These are phyloP conservation scores for Amazona finschi DNA, from an alignment of 2,797 vertebrate species.

Conservation along the genomic window DNA sequence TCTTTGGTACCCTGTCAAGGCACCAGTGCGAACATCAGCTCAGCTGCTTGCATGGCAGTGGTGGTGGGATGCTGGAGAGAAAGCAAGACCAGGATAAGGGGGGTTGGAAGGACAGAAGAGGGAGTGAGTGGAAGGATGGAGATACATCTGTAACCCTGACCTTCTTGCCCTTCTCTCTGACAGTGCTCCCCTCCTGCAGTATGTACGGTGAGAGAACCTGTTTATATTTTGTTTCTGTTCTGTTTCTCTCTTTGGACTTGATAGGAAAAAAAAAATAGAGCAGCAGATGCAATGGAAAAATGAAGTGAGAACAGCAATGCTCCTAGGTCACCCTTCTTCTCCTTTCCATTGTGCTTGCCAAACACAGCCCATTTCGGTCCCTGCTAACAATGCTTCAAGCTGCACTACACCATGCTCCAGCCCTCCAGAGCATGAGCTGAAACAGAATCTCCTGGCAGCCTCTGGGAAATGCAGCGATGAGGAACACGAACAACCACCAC, in stretches of 20 bases:
- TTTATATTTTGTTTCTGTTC: constrained; percentile 11
- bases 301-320: constrained; percentile 53
- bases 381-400: background rate
- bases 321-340: constrained; percentile 57
- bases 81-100: rapidly evolving
- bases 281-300: constrained; percentile 62
- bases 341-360: constrained; percentile 61
- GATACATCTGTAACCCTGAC: background rate
- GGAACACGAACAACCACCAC: background rate
- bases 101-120: background rate
- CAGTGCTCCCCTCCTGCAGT: background rate
- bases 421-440: background rate
- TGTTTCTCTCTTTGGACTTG: background rate
- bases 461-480: background rate
- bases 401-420: background rate
- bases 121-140: background rate
- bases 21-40: background rate
- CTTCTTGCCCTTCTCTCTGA: background rate
- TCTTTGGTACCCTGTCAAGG: background rate
- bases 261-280: background rate
- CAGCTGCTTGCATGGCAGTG: background rate
- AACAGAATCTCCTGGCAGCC: background rate
- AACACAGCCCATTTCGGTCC: constrained; percentile 8
- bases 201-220: background rate
- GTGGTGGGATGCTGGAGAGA: background rate